A percentile compares a stretch with the other conserved stretches of the same genome.
phyloP scores from a whole-genome alignment of 2,888 invertebrate species.

The Heteromurus nitidus region DNA sequence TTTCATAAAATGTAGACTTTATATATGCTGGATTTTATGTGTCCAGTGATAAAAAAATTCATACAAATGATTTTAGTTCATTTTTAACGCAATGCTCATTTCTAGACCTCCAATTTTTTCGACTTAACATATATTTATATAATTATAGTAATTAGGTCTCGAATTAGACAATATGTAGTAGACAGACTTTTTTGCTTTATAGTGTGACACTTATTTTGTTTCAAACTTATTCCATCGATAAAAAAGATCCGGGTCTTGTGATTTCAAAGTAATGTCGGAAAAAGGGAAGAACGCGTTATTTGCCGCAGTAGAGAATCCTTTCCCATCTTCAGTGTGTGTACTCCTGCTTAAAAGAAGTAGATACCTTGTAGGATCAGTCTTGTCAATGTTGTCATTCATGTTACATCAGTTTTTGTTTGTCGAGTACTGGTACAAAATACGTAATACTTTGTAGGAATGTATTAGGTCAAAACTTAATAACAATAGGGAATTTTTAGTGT shows the following conservation, averaged over 20 bases:
- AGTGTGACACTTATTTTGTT: not conserved
- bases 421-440: conserved; percentile 55
- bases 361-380: conserved; percentile 19
- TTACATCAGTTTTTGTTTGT: conserved; percentile 27
- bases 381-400: conserved; percentile 52
- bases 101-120: conserved; percentile 62
- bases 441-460: conserved; percentile 13
- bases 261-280: not conserved
- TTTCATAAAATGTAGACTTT: not conserved
- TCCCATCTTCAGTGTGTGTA: conserved; percentile 54
- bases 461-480: not conserved
- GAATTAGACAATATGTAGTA: not conserved
- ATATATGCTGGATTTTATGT: conserved; percentile 18
- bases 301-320: conserved; percentile 5
- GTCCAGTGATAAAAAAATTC: conserved; percentile 55
- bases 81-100: conserved; percentile 65
- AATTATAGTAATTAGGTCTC: not conserved
- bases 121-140: conserved; percentile 52
- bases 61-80: conserved; percentile 66
- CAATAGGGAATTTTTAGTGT: not conserved
- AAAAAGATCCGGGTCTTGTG: not conserved
- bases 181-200: not conserved
- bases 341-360: conserved; percentile 8
- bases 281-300: conserved; percentile 1
- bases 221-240: conserved; percentile 19